phyloP scores from a whole-genome alignment of 2,888 invertebrate genomes.

The Idaea aversata region DNA sequence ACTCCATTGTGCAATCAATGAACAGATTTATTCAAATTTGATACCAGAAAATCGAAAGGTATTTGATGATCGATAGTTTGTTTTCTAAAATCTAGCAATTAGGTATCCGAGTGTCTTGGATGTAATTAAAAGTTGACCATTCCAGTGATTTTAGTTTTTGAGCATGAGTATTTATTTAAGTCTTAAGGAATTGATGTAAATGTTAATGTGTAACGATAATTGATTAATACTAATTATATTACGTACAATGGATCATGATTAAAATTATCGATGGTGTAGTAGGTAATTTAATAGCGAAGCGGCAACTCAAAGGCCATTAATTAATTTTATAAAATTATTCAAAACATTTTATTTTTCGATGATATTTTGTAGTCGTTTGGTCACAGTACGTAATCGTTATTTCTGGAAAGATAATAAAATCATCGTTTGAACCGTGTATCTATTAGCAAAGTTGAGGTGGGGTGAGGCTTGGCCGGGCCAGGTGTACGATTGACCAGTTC shows the following conservation, averaged over 20 bases:
- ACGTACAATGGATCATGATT: background rate
- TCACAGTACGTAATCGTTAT: conserved; percentile 44
- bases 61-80: background rate
- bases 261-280: conserved; percentile 14
- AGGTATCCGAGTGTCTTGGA: background rate
- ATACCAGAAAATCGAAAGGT: too few species aligned
- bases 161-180: too few species aligned
- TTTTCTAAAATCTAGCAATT: background rate
- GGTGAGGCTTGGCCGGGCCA: conserved; percentile 32
- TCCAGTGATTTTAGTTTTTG: background rate
- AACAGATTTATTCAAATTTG: too few species aligned
- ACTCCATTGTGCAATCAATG: too few species aligned
- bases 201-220: background rate
- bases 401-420: conserved; percentile 52
- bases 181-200: too few species aligned
- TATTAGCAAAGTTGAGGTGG: conserved; percentile 64
- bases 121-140: conserved; percentile 1
- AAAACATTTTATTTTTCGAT: conserved; percentile 16
- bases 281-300: conserved; percentile 15
- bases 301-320: conserved; percentile 22
- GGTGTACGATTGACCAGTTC: conserved; percentile 70
- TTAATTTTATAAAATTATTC: conserved; percentile 25
- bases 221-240: background rate
- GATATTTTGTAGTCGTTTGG: conserved; percentile 21
- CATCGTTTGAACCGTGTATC: conserved; percentile 50